Conservation (phyloP, 1,140 invertebrate species). For the Zophobas morio region DNA sequence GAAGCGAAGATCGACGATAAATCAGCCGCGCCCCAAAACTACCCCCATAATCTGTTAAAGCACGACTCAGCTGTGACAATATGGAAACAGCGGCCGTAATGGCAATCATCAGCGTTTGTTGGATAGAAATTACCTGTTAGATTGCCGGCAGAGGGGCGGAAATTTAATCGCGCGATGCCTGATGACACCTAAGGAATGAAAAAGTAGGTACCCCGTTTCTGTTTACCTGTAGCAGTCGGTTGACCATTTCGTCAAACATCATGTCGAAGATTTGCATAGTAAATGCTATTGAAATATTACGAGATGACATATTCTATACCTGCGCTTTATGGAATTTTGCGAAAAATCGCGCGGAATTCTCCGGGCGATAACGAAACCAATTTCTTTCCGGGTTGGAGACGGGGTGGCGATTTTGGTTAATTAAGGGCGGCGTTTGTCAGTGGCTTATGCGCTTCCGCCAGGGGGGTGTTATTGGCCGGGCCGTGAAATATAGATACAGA, state of each 20-base stretch:
- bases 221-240: too few species aligned
- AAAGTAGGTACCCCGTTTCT: too few species aligned
- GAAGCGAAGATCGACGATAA: conserved; percentile 18
- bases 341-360: background rate
- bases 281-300: too few species aligned
- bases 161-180: too few species aligned
- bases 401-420: conserved; percentile 24
- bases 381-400: conserved; percentile 3
- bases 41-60: background rate
- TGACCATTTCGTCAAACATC: too few species aligned
- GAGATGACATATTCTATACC: too few species aligned
- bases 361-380: conserved; percentile 28
- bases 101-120: background rate
- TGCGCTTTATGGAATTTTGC: too few species aligned
- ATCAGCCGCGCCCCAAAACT: background rate
- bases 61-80: background rate
- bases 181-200: too few species aligned
- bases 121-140: background rate
- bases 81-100: conserved; percentile 8
- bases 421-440: conserved; percentile 29
- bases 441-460: conserved; percentile 24
- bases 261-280: too few species aligned
- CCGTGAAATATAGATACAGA: conserved; percentile 1
- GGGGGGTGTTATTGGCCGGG: conserved; percentile 1
- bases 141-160: too few species aligned